Percentiles rank a stretch among this genome's conserved stretches.
These are phyloP conservation scores for Drosophila ustulata DNA, from an alignment of 2,888 invertebrate species.

Conservation along the genomic window DNA sequence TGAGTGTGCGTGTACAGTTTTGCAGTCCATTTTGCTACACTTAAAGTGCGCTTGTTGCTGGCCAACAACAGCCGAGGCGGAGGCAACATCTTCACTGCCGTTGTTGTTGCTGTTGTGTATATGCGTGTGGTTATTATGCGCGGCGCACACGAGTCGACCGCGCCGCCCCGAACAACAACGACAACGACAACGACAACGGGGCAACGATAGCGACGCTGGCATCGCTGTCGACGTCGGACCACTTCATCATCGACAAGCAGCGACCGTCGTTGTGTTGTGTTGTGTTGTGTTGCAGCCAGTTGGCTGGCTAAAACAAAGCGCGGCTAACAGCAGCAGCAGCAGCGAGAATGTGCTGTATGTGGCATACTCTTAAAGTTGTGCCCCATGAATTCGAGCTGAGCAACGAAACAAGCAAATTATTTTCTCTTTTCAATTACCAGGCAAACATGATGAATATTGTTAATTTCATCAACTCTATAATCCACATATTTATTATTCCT, in stretches of 20 bases:
- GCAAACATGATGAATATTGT: too few species aligned
- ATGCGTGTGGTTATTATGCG: constrained; percentile 74
- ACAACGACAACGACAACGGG: constrained; percentile 20
- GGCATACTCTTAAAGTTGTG: constrained; percentile 12
- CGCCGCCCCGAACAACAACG: constrained; percentile 50
- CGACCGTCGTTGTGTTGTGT: constrained; percentile 3
- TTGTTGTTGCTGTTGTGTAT: constrained; percentile 39
- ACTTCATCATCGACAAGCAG: constrained; percentile 77
- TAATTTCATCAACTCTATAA: too few species aligned
- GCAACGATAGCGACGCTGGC: neutral
- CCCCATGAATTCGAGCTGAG: neutral
- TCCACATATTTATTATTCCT: too few species aligned
- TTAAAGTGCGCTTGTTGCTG: constrained; percentile 70
- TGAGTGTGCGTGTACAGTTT: constrained; percentile 61
- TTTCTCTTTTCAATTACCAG: too few species aligned
- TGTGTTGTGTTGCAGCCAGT: constrained; percentile 36
- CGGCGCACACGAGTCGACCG: constrained; percentile 63
- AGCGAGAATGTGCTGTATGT: constrained; percentile 10
- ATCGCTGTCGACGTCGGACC: constrained; percentile 40
- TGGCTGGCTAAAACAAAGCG: constrained; percentile 71
- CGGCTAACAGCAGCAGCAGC: constrained; percentile 24
- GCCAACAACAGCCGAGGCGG: constrained; percentile 18
- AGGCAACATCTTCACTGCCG: constrained; percentile 35
- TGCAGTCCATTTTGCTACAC: constrained; percentile 75
- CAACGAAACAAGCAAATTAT: neutral